Percentiles rank a stretch among this genome's conserved stretches.
Evolutionary conservation across 2,888 invertebrate species (phyloP).

Genomic region (Trichacis sp.): DNA sequence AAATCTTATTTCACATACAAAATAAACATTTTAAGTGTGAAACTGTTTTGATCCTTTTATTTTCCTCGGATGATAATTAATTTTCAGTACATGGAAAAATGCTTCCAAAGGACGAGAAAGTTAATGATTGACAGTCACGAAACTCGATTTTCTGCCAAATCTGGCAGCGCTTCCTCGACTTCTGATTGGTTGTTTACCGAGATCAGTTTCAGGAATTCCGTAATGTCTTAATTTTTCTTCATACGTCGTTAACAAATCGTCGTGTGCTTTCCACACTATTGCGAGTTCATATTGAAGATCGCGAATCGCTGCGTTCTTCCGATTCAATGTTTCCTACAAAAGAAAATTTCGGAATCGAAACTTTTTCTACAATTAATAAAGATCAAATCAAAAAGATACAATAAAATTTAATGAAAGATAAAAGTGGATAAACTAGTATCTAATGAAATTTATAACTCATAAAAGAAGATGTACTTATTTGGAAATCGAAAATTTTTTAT

Average conservation of each 20-base stretch:
- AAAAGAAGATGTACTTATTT: too few species aligned
- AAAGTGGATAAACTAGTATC: too few species aligned
- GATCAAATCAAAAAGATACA: too few species aligned
- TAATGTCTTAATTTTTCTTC: slow-evolving; percentile 83
- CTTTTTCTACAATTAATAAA: too few species aligned
- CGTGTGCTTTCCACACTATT: slow-evolving; percentile 85
- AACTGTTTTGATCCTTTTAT: too few species aligned
- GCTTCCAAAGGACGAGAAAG: too few species aligned
- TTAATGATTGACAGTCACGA: slow-evolving; percentile 71
- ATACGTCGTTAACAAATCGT: slow-evolving; percentile 84
- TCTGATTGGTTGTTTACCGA: slow-evolving; percentile 82
- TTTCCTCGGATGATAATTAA: neutral
- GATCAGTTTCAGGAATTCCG: slow-evolving; percentile 82
- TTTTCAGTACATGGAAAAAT: neutral
- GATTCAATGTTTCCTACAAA: slow-evolving; percentile 75
- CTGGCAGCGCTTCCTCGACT: slow-evolving; percentile 69
- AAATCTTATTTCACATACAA: slow-evolving; percentile 55
- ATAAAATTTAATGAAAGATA: too few species aligned
- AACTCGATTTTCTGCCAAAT: slow-evolving; percentile 81
- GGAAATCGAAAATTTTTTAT: too few species aligned
- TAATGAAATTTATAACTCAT: too few species aligned
- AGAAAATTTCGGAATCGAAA: too few species aligned
- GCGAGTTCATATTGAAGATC: slow-evolving; percentile 87
- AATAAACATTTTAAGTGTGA: slow-evolving; percentile 43
- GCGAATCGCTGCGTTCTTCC: slow-evolving; percentile 85